Base-by-base conservation (phyloP, 2,888 invertebrate genomes). In the Lithosia quadra region DNA sequence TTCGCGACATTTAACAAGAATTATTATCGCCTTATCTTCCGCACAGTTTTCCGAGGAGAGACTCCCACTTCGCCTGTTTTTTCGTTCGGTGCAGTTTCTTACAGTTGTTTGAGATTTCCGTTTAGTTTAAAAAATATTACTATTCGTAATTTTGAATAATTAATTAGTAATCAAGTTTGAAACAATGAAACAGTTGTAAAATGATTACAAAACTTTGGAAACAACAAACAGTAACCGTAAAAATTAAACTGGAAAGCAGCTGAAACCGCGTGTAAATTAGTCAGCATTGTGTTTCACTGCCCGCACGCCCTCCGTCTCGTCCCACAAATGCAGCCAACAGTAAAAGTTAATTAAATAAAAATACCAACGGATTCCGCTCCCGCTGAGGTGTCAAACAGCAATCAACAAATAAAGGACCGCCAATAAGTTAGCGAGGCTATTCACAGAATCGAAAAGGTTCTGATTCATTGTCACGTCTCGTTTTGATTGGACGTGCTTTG, bases 401-500 rank as follows among this genome's bases (percentile, higher is more conserved):
- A 93, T 93, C 91, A 92, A 89, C 88, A 92, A 93, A 94, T 92
- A 94, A 93, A 93, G 90, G 88, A 90, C 88, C 84, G 90, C 89
- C 92, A 92, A 92, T 94, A 94, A 94, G 92, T 93, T 93, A 92
- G 91, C 91, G 84, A 84, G 88, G 87, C 90, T 91, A 93, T 92
- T 92, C 91, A 91, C 86, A 87, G 88, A 88, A 91, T 91, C 92
- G 90, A 88, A 92, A 93, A 91, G 92, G 91, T 90, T 91, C 90
- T 90, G 90, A 92, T 92, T 93, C 93, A 92, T 91, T 93, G 93
- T 94, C 94, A 94, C 94, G 94, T 92, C 92, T 88, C 92, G 90
- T 88, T 93, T 92, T 92, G 92, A 94, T 93, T 94, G 94, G 92
- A 94, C 94, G 95, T 95, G 95, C 94, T 93, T 91, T 93, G 94